Evolutionary conservation across 2,888 invertebrate genomes (phyloP).

Genomic region (Deladenus siricidicola): DNA sequence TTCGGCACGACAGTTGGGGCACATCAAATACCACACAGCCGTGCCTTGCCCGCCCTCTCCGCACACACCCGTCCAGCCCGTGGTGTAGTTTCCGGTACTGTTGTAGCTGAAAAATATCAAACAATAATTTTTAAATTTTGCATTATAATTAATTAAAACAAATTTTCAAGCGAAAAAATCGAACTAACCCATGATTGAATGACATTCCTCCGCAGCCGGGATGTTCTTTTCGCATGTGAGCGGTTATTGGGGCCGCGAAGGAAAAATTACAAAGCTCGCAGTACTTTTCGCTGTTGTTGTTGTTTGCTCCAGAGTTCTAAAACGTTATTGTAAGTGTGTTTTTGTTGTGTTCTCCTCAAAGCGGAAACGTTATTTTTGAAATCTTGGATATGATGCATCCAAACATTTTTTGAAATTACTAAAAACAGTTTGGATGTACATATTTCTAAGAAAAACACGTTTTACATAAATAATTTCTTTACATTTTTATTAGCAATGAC

Average conservation of each 20-base stretch:
- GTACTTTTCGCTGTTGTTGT: too few relatives aligned
- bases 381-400: too few relatives aligned
- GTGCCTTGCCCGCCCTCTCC: slow-evolving; percentile 73
- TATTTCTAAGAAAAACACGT: too few relatives aligned
- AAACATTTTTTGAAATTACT: too few relatives aligned
- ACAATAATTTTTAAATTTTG: not conserved
- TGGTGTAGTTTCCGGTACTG: slow-evolving; percentile 76
- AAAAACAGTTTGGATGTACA: too few relatives aligned
- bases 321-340: too few relatives aligned
- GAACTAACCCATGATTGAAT: slow-evolving; percentile 67
- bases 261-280: slow-evolving; percentile 78
- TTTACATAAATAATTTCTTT: too few relatives aligned
- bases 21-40: slow-evolving; percentile 72
- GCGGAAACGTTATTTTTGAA: too few relatives aligned
- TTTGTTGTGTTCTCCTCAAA: too few relatives aligned
- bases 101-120: slow-evolving; percentile 63
- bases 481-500: too few relatives aligned
- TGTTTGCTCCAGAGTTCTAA: too few relatives aligned
- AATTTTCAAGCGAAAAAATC: too few relatives aligned
- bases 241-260: slow-evolving; percentile 67
- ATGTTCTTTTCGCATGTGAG: slow-evolving; percentile 81
- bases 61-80: slow-evolving; percentile 79
- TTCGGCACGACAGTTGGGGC: slow-evolving; percentile 79
- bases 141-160: not conserved
- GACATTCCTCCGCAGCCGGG: slow-evolving; percentile 81